These are phyloP conservation scores for Rhopalosiphum maidis DNA, from an alignment of 1,140 invertebrate genomes.

Conservation along the genomic window DNA sequence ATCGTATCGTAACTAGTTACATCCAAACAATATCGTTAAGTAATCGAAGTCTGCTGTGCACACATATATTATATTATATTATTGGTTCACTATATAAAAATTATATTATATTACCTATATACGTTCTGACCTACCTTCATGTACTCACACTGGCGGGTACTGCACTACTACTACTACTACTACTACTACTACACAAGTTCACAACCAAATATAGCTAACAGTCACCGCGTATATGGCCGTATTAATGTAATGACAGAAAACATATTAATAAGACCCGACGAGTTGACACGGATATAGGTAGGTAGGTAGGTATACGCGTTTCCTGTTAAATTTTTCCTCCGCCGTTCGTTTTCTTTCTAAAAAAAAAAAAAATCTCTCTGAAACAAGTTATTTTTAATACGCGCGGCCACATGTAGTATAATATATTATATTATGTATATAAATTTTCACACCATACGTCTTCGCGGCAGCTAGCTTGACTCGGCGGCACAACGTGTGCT, in stretches of 20 bases:
- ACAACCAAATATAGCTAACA: not conserved
- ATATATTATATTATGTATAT: not conserved
- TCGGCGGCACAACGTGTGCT: not conserved
- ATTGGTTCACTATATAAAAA: not conserved
- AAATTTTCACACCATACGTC: slow-evolving; percentile 29
- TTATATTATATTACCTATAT: not conserved
- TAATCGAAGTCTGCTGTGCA: not conserved
- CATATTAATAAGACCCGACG: slow-evolving; percentile 45
- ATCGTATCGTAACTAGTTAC: not conserved
- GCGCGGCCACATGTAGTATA: not conserved
- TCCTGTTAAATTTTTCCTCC: slow-evolving; percentile 50
- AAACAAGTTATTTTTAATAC: slow-evolving; percentile 44
- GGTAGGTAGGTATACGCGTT: slow-evolving; percentile 4
- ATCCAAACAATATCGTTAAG: not conserved
- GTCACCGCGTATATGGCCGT: not conserved
- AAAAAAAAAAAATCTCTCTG: slow-evolving; percentile 52
- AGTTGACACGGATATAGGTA: slow-evolving; percentile 47
- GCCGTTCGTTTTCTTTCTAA: slow-evolving; percentile 43
- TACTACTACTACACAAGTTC: not conserved
- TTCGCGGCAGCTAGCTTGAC: not conserved
- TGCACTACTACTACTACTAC: not conserved
- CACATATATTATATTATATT: not conserved
- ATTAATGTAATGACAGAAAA: slow-evolving; percentile 38
- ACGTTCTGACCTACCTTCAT: slow-evolving; percentile 30
- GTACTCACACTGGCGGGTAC: not conserved